phyloP scores from a whole-genome alignment of 2,888 invertebrate species.

The Himalopsyche japonica region DNA sequence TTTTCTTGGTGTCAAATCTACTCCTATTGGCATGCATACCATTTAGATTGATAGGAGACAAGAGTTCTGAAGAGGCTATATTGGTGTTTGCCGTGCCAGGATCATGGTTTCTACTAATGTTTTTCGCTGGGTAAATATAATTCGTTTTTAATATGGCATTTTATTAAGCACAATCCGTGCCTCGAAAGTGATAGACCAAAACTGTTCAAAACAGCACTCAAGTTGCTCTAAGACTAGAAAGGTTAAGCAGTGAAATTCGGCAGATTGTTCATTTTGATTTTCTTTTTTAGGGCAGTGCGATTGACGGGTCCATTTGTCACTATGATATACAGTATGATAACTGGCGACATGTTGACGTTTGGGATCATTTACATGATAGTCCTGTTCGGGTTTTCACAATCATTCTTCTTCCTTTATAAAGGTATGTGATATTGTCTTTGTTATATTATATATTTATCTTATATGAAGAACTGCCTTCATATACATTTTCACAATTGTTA shows the following conservation, averaged over 20 bases:
- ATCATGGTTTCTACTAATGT: constrained; percentile 97
- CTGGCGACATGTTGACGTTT: constrained; percentile 98
- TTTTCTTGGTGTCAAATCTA: constrained; percentile 90
- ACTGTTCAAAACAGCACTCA: no score
- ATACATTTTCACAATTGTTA: no score
- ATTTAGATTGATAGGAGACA: constrained; percentile 73
- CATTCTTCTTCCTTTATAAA: constrained; percentile 93
- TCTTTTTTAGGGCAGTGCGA: constrained; percentile 75
- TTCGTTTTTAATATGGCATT: neutral
- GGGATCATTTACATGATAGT: constrained; percentile 96
- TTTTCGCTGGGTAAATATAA: constrained; percentile 88
- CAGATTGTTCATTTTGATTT: neutral
- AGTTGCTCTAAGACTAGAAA: no score
- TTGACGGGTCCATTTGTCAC: constrained; percentile 98
- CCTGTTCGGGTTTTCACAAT: constrained; percentile 94
- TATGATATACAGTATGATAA: constrained; percentile 99
- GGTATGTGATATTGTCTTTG: constrained; percentile 48
- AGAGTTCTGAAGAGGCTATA: constrained; percentile 86
- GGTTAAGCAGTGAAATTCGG: neutral
- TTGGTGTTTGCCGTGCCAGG: constrained; percentile 92
- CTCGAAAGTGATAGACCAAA: no score
- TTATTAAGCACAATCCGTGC: no score
- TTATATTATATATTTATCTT: neutral
- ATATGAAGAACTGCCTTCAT: no score
- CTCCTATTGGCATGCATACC: constrained; percentile 89